A percentile compares a stretch with the other conserved stretches of the same genome.
Evolutionary conservation across 2,113 vertebrate genomes (phyloP).

Genomic region (Rhegmatorhina hoffmannsi): DNA sequence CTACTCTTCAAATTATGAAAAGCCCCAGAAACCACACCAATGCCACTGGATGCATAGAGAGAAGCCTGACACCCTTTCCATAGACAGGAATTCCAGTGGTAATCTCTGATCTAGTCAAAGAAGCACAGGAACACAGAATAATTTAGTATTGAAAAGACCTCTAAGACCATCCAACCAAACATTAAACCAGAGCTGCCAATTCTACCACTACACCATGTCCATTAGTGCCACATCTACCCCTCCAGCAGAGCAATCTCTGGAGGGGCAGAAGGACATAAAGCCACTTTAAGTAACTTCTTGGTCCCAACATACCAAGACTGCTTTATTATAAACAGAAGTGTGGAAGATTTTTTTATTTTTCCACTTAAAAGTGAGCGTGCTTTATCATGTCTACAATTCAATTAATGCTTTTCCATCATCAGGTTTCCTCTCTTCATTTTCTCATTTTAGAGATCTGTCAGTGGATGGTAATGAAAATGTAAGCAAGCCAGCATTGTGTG

Average conservation of each 20-base stretch:
- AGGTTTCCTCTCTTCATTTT: background rate
- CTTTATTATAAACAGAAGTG: background rate
- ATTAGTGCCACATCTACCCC: background rate
- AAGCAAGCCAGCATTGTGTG: background rate
- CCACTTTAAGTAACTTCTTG: background rate
- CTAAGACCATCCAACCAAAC: background rate
- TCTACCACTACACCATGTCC: background rate
- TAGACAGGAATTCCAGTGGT: fast-evolving
- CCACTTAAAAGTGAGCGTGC: background rate
- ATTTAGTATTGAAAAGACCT: background rate
- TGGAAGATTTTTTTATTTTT: background rate
- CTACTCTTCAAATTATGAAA: background rate
- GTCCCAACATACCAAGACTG: background rate
- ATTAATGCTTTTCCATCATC: slow-evolving; percentile 8
- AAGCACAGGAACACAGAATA: background rate
- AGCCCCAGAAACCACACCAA: too few species aligned
- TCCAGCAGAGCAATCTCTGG: background rate
- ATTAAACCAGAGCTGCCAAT: background rate
- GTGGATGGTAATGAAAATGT: slow-evolving; percentile 36
- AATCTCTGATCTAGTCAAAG: background rate
- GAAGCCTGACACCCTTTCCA: background rate
- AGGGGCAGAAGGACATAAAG: background rate
- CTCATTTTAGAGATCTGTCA: slow-evolving; percentile 24
- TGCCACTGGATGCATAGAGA: background rate
- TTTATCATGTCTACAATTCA: slow-evolving; percentile 24